Base-by-base conservation (phyloP, 92 coral and sea anemone species). In the Umimayanthus kanabou region DNA sequence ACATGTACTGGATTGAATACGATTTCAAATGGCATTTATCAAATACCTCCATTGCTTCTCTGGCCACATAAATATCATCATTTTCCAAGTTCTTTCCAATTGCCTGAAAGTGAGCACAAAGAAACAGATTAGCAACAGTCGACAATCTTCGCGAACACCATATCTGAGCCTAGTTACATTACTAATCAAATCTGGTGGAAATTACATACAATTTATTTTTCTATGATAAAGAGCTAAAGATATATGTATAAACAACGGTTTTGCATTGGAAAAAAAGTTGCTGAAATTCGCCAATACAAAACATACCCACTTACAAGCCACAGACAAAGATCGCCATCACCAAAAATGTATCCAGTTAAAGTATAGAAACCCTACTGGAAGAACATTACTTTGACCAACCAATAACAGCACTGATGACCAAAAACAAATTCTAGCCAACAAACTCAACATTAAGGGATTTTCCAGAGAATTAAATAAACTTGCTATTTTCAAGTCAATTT, bases 1-100 rank as follows among this genome's bases (percentile, higher is more conserved):
- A 61, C 69, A 22, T 22, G 7, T 61, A 53, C 5, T 15, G 23
- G 69, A 20, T 61, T 61, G 26, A 61, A 61, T 5, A 22, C 14
- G 23, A 61, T 4, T 29, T 66, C 30, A 25, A 33, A 67, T 39
- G 26, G 87, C 37, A 22, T 43, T 67, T 16, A 65, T 84, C 65
- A 2, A 26, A 66, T 88, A 97, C 99, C 95, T 97, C 99, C 45
- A 95, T 89, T 22, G 99, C 98, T 93, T 97, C 99, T 85, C 93
- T 92, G 64, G 98, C 95, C 9, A 94, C 92, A 83, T 91, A 90
- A 39, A 95, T 88, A 71, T 97, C 99, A 78, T 94, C 98, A 40
- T 81, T 90, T 81, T 97, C 97, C 71, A 97, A 90, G 43, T 79
- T 90, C 84, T 89, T 92, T 50, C 85, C 86, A 22, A 29, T 58